Evolutionary conservation across 2,888 invertebrate species (phyloP).

Genomic region (Tetranychus piercei): DNA sequence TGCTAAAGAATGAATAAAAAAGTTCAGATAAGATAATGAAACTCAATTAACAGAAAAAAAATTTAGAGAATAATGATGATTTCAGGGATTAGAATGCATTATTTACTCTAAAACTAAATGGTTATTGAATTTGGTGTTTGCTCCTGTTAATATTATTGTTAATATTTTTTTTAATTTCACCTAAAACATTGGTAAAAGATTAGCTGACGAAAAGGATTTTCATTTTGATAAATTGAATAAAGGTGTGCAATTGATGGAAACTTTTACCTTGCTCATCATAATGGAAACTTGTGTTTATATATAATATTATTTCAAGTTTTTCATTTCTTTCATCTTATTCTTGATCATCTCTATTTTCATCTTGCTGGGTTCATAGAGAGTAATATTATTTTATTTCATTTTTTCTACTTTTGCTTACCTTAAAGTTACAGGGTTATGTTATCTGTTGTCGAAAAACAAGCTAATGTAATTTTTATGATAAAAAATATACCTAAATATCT

Average conservation of each 20-base stretch:
- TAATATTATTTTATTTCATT: conserved; percentile 1
- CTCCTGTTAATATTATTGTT: too few relatives aligned
- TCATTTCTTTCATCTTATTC: neutral
- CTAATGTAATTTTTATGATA: neutral
- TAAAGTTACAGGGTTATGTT: neutral
- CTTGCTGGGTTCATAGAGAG: neutral
- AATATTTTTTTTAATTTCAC: too few relatives aligned
- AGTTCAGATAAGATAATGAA: too few relatives aligned
- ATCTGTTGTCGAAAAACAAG: neutral
- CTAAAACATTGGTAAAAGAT: too few relatives aligned
- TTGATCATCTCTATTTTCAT: conserved; percentile 4
- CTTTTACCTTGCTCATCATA: neutral
- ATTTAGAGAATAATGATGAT: too few relatives aligned
- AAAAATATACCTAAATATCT: neutral
- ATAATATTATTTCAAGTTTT: neutral
- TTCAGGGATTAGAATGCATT: too few relatives aligned
- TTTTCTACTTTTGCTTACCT: neutral
- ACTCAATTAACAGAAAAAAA: too few relatives aligned
- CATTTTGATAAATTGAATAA: neutral
- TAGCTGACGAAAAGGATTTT: neutral
- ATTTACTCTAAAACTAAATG: too few relatives aligned
- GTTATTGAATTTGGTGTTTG: too few relatives aligned
- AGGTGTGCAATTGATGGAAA: neutral
- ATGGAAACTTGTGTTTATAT: neutral
- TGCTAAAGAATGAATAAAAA: too few relatives aligned